A percentile compares a stretch with the other conserved stretches of the same genome.
Evolutionary conservation across 2,113 vertebrate species (phyloP).

Genomic region (Stercorarius parasiticus): DNA sequence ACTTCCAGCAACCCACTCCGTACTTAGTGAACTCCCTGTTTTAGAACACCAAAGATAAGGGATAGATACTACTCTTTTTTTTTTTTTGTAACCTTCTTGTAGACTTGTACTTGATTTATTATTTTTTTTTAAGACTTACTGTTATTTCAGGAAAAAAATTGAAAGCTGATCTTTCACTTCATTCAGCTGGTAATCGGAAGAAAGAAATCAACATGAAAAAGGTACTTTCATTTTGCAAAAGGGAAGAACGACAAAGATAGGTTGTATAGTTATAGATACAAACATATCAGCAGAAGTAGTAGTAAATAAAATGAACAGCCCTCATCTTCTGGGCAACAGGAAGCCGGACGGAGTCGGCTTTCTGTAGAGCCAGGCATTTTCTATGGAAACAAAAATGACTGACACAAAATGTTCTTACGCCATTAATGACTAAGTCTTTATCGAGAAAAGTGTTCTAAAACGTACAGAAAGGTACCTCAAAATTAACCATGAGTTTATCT

Average conservation of each 20-base stretch:
- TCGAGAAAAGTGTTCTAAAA: conserved; percentile 15
- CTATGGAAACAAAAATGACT: conserved; percentile 5
- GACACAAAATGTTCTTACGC: not conserved
- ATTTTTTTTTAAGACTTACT: conserved; percentile 60
- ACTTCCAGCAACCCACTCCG: conserved; percentile 62
- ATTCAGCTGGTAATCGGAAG: conserved; percentile 61
- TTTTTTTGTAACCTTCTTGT: conserved; percentile 67
- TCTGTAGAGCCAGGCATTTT: conserved; percentile 50
- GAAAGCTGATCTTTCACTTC: conserved; percentile 73
- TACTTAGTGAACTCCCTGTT: conserved; percentile 73
- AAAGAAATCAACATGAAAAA: conserved; percentile 53
- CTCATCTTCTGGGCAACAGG: conserved; percentile 23
- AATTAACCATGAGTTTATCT: conserved; percentile 29
- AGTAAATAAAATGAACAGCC: conserved; percentile 25
- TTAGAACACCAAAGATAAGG: conserved; percentile 86
- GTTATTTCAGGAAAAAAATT: conserved; percentile 68
- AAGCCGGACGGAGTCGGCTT: conserved; percentile 27
- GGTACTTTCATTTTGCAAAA: conserved; percentile 73
- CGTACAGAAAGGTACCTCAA: conserved; percentile 62
- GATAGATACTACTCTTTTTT: conserved; percentile 68
- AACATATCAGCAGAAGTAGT: conserved; percentile 62
- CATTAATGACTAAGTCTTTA: conserved; percentile 25
- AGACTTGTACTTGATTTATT: conserved; percentile 76
- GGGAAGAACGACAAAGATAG: conserved; percentile 73
- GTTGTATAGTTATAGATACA: conserved; percentile 56